These are phyloP conservation scores for Intellagama lesueurii DNA, from an alignment of 2,797 vertebrate genomes.

Conservation along the genomic window DNA sequence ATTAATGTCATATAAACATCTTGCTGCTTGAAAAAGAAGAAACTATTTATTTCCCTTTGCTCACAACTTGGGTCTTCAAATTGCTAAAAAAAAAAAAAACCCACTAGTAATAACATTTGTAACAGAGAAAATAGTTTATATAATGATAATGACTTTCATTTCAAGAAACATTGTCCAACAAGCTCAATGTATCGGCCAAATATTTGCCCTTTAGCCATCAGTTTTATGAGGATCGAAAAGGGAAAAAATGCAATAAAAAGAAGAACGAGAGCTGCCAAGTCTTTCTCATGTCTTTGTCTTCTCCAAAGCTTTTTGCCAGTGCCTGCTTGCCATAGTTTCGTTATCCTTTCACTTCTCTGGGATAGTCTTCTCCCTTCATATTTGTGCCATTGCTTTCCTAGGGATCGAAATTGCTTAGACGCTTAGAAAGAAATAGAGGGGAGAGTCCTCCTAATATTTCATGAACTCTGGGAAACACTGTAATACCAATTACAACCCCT, in stretches of 20 bases:
- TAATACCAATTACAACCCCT: conserved; percentile 54
- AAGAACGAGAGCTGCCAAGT: background rate
- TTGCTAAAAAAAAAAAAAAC: too few relatives aligned
- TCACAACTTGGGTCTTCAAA: conserved; percentile 6
- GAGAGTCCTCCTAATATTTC: conserved; percentile 51
- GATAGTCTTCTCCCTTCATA: conserved; percentile 22
- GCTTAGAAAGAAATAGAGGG: conserved; percentile 22
- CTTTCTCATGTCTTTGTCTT: background rate
- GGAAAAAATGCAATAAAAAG: background rate
- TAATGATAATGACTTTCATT: background rate
- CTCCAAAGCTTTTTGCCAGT: background rate
- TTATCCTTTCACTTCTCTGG: conserved; percentile 17
- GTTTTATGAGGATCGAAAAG: background rate
- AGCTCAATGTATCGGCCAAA: background rate
- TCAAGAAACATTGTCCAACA: background rate
- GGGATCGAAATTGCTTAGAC: conserved; percentile 34
- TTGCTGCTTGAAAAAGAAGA: background rate
- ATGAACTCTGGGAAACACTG: conserved; percentile 23
- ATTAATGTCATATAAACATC: background rate
- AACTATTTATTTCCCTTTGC: background rate
- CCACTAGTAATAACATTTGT: background rate
- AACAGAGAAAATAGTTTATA: background rate
- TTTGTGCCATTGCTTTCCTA: conserved; percentile 25
- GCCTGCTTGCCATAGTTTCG: background rate
- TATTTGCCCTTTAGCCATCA: background rate